Evolutionary conservation across 1,140 invertebrate genomes (phyloP), one percentile per base, ranked within the genome.

Genomic region (Pogonomyrmex barbatus): DNA sequence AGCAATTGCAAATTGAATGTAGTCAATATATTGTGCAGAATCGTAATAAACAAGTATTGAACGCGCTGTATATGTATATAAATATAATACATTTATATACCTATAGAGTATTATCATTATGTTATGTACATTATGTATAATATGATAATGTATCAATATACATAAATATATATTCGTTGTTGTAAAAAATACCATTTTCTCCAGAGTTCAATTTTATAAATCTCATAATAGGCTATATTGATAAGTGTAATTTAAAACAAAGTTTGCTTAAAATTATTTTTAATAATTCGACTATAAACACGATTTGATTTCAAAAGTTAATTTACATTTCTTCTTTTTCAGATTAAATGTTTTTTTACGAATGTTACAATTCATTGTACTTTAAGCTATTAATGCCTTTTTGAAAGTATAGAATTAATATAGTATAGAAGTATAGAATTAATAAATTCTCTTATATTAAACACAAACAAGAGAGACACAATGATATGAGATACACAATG

Each of bases 41-140:
- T 82, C 67, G 14, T 71, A 82, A 52, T 60, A 78, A 78, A 65
- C 39, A 71, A 70, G 10, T 83, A 70, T 83, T 60, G 42, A 42
- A 17, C 39, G 67, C 14, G 68, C n/a, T 83, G 73, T 73, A 83
- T 60, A 42, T 10, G 54, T 83, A 75, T 83, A 73, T 76, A 58
- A 58, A 9, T 76, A 30, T 62, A 24, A 60, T 14, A 60, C 4
- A 71, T 33, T 70, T 82, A 50, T 88, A 86, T 78, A 78, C 36
- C 42, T 78, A 79, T 60, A 71, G 54, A 83, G 75, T 56, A 56
- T 77, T 24, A 67, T 84, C 65, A 52, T 47, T 77, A 87, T 33
- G 2, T 85, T 60, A 86, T 77, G 81, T 81, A 87, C 39, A 87
- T 87, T 90, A 87, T 89, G 62, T 90, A 89, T 83, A 87, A 87